phyloP scores from a whole-genome alignment of 2,888 invertebrate species.

The Masnerella sp. region DNA sequence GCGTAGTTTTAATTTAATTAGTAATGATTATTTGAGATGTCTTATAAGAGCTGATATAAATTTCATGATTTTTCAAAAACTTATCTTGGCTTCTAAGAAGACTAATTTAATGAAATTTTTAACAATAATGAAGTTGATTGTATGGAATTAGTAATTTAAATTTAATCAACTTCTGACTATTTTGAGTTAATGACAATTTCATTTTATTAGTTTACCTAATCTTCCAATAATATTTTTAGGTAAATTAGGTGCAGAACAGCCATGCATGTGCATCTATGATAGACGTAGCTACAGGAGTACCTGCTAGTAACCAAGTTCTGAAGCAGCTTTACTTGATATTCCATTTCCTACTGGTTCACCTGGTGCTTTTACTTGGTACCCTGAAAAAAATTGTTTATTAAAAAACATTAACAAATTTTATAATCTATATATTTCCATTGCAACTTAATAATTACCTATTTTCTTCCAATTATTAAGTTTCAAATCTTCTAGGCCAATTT shows the following conservation, averaged over 20 bases:
- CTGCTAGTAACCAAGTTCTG: constrained; percentile 83
- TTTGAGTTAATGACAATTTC: not conserved
- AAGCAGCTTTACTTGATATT: constrained; percentile 82
- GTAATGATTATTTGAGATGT: too few species aligned
- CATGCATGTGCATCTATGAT: constrained; percentile 97
- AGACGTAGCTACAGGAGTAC: constrained; percentile 91
- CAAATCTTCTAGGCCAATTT: constrained; percentile 88
- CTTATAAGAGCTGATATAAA: too few species aligned
- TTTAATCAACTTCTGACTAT: too few species aligned
- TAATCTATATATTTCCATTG: constrained; percentile 16
- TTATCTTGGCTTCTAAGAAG: too few species aligned
- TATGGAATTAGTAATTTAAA: too few species aligned
- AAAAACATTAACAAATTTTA: not conserved
- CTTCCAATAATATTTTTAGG: constrained; percentile 77
- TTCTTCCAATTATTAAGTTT: constrained; percentile 82
- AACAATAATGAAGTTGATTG: too few species aligned
- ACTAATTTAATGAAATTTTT: too few species aligned
- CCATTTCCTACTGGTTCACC: constrained; percentile 85
- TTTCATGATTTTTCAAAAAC: too few species aligned
- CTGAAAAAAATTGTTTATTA: constrained; percentile 67
- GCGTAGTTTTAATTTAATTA: too few species aligned
- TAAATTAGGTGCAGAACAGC: constrained; percentile 80
- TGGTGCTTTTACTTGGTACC: constrained; percentile 82
- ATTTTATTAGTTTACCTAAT: constrained; percentile 76
- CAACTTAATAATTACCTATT: constrained; percentile 84